These are phyloP conservation scores for Peromyscus melanophrys DNA, from an alignment of 2,797 vertebrate genomes.

Conservation along the genomic window DNA sequence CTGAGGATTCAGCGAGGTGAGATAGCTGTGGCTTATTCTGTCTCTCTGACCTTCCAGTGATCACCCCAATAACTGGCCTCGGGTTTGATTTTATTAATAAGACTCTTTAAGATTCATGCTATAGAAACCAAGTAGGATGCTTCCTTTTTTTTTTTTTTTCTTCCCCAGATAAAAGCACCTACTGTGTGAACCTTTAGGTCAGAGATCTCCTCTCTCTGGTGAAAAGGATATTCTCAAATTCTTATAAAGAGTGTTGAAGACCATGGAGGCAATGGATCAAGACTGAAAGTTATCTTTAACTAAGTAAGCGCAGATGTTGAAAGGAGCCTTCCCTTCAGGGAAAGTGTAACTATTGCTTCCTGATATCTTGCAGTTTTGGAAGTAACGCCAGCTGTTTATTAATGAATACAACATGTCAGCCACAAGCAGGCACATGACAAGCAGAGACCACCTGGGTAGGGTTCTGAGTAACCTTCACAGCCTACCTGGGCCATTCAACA, in stretches of 20 bases:
- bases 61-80: too few relatives aligned
- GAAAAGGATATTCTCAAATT: conserved; percentile 62
- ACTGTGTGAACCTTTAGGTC: conserved; percentile 10
- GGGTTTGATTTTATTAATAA: too few relatives aligned
- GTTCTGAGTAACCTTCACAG: neutral
- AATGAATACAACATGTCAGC: neutral
- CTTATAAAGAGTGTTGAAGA: conserved; percentile 30
- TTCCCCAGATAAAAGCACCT: conserved; percentile 51
- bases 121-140: conserved; percentile 37
- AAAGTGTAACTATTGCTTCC: neutral
- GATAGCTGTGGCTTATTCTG: too few relatives aligned
- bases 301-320: conserved; percentile 33
- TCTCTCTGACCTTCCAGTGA: too few relatives aligned
- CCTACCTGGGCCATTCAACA: neutral
- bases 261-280: conserved; percentile 52
- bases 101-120: too few relatives aligned
- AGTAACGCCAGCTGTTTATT: conserved; percentile 13
- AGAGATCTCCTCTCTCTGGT: conserved; percentile 22
- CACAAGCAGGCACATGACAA: neutral
- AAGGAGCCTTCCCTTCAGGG: conserved; percentile 27
- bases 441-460: neutral
- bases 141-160: too few relatives aligned
- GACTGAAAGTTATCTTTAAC: conserved; percentile 73
- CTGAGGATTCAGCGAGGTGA: too few relatives aligned
- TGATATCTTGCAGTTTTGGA: neutral